These are phyloP conservation scores for Omphaloscelis lunosa DNA, from an alignment of 2,888 invertebrate species.

Conservation along the genomic window DNA sequence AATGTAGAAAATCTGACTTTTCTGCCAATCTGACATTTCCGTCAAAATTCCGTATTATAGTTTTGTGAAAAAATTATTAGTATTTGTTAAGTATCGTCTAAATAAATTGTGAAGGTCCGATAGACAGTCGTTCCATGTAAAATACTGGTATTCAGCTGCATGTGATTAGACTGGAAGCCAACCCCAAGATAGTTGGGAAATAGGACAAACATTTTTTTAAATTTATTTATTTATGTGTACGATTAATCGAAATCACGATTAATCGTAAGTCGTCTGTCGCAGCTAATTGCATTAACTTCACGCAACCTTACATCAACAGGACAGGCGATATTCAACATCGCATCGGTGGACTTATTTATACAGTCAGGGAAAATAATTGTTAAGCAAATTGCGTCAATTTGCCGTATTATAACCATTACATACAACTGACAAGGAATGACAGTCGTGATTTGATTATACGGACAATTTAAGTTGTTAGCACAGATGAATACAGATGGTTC, in stretches of 20 bases:
- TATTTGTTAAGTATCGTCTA: neutral
- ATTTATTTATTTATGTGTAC: no score
- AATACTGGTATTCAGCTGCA: slow-evolving; percentile 1
- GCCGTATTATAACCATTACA: no score
- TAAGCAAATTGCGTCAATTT: no score
- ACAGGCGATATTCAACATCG: slow-evolving; percentile 37
- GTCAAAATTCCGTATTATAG: neutral
- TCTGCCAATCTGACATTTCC: neutral
- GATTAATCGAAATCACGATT: slow-evolving; percentile 1
- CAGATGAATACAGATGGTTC: no score
- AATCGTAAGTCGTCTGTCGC: slow-evolving; percentile 17
- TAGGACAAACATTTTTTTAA: neutral
- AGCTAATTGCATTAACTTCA: slow-evolving; percentile 20
- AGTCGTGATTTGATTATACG: no score
- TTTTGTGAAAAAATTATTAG: neutral
- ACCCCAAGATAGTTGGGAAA: neutral
- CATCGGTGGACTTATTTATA: slow-evolving; percentile 45
- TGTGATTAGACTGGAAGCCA: neutral
- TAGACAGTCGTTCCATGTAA: neutral
- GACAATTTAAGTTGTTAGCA: no score
- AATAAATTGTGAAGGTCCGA: neutral
- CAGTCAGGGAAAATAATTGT: no score
- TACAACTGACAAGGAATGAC: no score
- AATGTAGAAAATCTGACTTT: no score
- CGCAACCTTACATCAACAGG: slow-evolving; percentile 23